phyloP scores from a whole-genome alignment of 1,140 invertebrate species.

The Drosophila biarmipes region DNA sequence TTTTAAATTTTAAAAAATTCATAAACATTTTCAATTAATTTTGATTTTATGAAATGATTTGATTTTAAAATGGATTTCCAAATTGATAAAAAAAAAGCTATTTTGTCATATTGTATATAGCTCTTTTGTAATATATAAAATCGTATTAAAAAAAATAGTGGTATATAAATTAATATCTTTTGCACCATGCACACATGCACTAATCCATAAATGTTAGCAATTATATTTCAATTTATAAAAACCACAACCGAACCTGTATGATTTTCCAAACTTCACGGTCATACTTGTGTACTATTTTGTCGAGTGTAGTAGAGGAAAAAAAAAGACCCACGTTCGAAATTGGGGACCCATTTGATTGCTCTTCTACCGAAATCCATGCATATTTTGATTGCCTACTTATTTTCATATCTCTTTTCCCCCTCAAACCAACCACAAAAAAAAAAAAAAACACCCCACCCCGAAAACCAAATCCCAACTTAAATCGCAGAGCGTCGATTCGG shows the following conservation, averaged over 20 bases:
- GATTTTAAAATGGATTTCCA: no score
- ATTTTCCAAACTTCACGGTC: neutral
- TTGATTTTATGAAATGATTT: no score
- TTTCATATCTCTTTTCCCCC: conserved; percentile 8
- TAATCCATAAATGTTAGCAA: no score
- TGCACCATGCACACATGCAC: neutral
- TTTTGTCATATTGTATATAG: no score
- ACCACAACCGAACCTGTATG: neutral
- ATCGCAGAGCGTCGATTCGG: conserved; percentile 91
- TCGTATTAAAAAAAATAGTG: no score
- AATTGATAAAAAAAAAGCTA: no score
- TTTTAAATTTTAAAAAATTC: neutral
- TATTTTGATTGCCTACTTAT: conserved; percentile 49
- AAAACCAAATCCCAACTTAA: neutral
- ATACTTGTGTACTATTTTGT: neutral
- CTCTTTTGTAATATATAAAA: no score
- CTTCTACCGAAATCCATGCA: conserved; percentile 41
- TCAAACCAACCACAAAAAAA: neutral
- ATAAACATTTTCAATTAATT: no score
- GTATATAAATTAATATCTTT: neutral
- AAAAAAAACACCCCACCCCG: neutral
- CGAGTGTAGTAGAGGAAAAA: conserved; percentile 16
- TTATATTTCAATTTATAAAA: neutral
- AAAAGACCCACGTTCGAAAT: conserved; percentile 23
- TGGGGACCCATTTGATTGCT: conserved; percentile 38